phyloP scores from a whole-genome alignment of 1,140 invertebrate genomes.

The Lanistes nyassanus region DNA sequence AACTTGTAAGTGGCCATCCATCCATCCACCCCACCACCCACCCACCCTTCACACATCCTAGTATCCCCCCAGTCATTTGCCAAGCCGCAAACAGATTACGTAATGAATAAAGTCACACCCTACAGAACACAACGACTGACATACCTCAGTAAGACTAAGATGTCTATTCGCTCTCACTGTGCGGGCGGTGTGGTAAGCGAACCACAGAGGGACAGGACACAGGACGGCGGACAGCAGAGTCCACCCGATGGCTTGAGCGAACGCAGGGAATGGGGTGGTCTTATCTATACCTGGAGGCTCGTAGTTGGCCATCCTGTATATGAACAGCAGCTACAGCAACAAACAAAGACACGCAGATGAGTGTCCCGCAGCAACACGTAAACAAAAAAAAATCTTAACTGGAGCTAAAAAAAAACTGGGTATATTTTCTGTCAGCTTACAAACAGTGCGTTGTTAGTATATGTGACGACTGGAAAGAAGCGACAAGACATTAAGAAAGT shows the following conservation, averaged over 20 bases:
- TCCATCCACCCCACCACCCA: neutral
- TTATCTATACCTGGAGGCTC: conserved; percentile 36
- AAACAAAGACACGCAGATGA: conserved; percentile 10
- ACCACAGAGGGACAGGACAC: conserved; percentile 78
- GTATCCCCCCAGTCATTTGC: neutral
- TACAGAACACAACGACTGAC: neutral
- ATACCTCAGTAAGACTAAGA: conserved; percentile 14
- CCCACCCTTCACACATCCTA: neutral
- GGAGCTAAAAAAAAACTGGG: no score
- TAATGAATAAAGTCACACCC: neutral
- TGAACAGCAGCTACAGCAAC: conserved; percentile 41
- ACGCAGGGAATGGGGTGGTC: conserved; percentile 60
- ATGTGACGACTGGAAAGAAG: no score
- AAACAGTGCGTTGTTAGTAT: no score
- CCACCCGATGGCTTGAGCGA: conserved; percentile 93
- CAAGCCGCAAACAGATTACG: neutral
- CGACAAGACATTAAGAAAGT: no score
- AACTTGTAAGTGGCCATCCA: neutral
- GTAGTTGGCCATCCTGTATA: conserved; percentile 48
- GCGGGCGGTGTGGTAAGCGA: conserved; percentile 34
- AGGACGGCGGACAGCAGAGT: conserved; percentile 89
- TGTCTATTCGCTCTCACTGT: conserved; percentile 6
- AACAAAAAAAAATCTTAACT: no score
- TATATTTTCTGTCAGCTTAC: no score
- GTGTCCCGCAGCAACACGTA: neutral